Evolutionary conservation across 2,113 vertebrate genomes (phyloP).

Genomic region (Sphaerodactylus townsendi): DNA sequence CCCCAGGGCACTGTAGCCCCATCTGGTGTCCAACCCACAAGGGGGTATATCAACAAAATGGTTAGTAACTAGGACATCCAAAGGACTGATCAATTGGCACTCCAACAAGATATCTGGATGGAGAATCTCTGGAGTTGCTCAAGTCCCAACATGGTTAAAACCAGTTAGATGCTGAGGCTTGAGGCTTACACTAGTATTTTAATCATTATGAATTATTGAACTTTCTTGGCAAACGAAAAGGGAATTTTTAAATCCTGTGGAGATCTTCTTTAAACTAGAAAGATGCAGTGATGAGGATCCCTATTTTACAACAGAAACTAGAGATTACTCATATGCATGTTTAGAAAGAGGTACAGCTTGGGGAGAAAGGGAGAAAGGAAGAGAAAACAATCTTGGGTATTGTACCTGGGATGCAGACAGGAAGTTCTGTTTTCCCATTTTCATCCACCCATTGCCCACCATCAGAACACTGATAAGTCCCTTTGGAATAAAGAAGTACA

Average conservation of each 20-base stretch:
- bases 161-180: not conserved
- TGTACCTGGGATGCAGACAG: constrained; percentile 77
- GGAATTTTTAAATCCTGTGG: not conserved
- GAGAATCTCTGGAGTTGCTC: not conserved
- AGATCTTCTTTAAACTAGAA: not conserved
- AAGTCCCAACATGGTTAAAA: not conserved
- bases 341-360: not conserved
- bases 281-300: not conserved
- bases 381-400: not conserved
- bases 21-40: not conserved
- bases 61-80: not conserved
- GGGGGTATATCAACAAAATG: not conserved
- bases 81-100: not conserved
- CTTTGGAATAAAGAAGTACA: constrained; percentile 53
- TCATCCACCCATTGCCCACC: constrained; percentile 73
- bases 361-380: not conserved
- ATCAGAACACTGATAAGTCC: constrained; percentile 63
- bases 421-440: constrained; percentile 62
- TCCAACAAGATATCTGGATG: not conserved
- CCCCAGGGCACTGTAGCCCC: not conserved
- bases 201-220: not conserved
- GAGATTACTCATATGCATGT: not conserved
- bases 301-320: not conserved
- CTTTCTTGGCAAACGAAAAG: not conserved
- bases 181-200: too few relatives aligned